Evolutionary conservation across 2,888 invertebrate species (phyloP), one percentile per base, ranked within the genome.

Genomic region (Lysandra coridon): DNA sequence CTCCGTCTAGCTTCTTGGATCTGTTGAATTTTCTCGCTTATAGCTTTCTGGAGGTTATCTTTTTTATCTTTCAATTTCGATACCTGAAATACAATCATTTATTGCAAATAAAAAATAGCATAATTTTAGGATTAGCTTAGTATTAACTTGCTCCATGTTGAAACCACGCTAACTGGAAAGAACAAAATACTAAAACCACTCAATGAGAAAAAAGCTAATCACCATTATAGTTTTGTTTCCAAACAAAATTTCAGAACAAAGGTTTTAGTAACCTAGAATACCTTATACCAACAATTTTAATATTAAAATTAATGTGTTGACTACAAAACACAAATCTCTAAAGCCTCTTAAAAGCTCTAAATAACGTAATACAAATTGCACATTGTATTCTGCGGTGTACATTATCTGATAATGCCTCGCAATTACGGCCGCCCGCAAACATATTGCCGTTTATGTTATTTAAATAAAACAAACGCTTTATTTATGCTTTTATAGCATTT

Each of bases 1-100:
- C 85, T 84, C 77, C 84, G 87, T 37, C 92, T 89, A 0, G 90
- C 89, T 7, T 86, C 85, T 78, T 90, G 85, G 37, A 93, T 79
- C 78, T 90, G 84, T 6, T 82, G 81, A 0, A 86, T 85, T 0
- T 86, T 86, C 77, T 85, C 85, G 1, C 78, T 78, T 80, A 92
- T 91, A 81, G 89, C 85, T 14, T 80, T 60, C 83, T 91, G 86
- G 0, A 92, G 84, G n/a, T 57, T 78, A 10, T 84, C 83, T 82
- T 92, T 93, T 79, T 83, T 89, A 75, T 89, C 86, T 73, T 85
- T 88, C 4, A 94, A 83, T 81, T 84, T 84, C 14, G 84, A 85
- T 12, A 92, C 89, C 93, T 92, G 81, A 30, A 80, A 79, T 7
- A 62, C 12, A 49, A 49, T 49, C 10, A 10, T 49, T 12, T 10